A percentile compares a stretch with the other conserved stretches of the same genome.
These are phyloP conservation scores for Sarcoramphus papa DNA, from an alignment of 2,797 vertebrate species.

Conservation along the genomic window DNA sequence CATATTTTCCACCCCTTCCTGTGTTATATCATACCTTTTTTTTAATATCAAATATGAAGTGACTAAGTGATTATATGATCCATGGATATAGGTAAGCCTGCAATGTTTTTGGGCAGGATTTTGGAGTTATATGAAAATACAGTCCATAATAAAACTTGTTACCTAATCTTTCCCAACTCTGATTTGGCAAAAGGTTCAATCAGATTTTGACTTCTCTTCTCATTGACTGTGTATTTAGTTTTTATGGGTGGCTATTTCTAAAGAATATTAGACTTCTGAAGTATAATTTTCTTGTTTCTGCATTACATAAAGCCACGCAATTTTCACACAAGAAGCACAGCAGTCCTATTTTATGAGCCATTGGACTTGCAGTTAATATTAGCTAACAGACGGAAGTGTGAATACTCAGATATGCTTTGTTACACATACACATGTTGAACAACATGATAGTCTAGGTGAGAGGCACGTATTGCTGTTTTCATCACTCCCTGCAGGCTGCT, in stretches of 20 bases:
- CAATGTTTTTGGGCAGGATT: not conserved
- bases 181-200: not conserved
- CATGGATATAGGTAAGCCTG: not conserved
- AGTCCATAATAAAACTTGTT: not conserved
- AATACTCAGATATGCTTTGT: slow-evolving; percentile 31
- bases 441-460: not conserved
- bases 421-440: not conserved
- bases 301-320: not conserved
- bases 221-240: not conserved
- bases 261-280: not conserved
- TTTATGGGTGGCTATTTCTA: not conserved
- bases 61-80: not conserved
- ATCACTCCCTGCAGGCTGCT: not conserved
- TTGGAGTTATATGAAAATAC: not conserved
- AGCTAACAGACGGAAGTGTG: not conserved
- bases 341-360: not conserved
- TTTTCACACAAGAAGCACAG: not conserved
- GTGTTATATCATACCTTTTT: not conserved
- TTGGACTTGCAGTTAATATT: not conserved
- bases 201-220: not conserved
- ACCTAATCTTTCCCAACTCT: not conserved
- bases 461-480: not conserved
- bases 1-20: not conserved
- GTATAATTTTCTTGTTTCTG: not conserved
- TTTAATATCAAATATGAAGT: not conserved